Base-by-base conservation (phyloP, 2,797 vertebrate genomes). In the Enteromius anoplus region DNA sequence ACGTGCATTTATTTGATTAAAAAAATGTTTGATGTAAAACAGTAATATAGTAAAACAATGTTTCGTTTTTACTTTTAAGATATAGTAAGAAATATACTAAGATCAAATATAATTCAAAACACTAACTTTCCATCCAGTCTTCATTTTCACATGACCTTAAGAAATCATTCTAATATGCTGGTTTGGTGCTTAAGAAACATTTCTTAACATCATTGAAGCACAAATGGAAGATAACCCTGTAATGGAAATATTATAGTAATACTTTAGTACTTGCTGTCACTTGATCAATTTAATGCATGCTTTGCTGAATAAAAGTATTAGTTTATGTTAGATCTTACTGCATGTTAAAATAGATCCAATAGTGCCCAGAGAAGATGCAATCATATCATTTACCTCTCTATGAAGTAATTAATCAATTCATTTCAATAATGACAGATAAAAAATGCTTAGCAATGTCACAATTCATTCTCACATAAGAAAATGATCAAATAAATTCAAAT, bases 401-500 rank as follows among this genome's bases (percentile, higher is more conserved):
- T 64, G 12, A 64, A 64, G 62, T 34, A 32, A 75, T 60, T 75
- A 42, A 26, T 60, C 34, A 26, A 40, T 60, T 40, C n/a, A 14
- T 73, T 37, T 75, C 53, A 37, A 75, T 29, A 53, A 34, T 51
- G 2, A 53, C 19, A 29, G 15, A 26, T 49, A 32, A 32, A 11
- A 51, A 55, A 53, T 14, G 4, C 8, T 32, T 73, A 17, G 32
- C 12, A 26, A 26, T 40, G 34, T 40, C 7, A 40, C 3, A 75
- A 40, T 58, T 75, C 21, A 75, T 40, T 75, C 14, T 53, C 51
- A 40, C n/a, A n/a, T 26, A 40, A 40, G 21, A 75, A 75, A 75
- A 15, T 37, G 0, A 37, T 58, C 21, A 9, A 37, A 55, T 37
- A 17, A 23, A 58, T 58, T 23, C 3, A 26, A 75, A 60, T n/a